Evolutionary conservation across 1,140 invertebrate genomes (phyloP), one percentile per base, ranked within the genome.

Genomic region (Drosophila guanche): DNA sequence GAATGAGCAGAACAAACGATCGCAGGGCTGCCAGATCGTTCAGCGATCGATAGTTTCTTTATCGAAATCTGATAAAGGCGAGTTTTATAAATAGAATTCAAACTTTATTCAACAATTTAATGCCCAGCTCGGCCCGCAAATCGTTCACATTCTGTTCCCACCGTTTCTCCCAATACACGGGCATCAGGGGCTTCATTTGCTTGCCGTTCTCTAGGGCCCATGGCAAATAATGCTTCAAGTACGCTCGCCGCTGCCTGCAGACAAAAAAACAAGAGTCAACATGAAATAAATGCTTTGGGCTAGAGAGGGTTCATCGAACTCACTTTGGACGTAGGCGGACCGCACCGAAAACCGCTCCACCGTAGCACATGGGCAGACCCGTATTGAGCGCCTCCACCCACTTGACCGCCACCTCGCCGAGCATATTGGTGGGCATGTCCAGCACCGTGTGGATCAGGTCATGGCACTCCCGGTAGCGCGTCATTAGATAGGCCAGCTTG

Each of bases 351-450:
- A 98, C 93, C 0, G 95, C 97, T 41, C 95, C 97, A 63, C 94
- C 94, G 50, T 97, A 93, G 89, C 97, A 98, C 97, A 99, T 98
- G 2, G 98, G 97, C 27, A 99, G 91, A 55, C 94, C 94, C 14
- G 95, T 96, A 92, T 98, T 98, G 47, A 99, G 94, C 5, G 95
- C 98, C 94, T 99, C 99, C 56, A 99, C 94, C 97, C 98, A 99
- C 92, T 99, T 99, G 4, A 99, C 96, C 5, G 96, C 95, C 14
- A 99, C 97, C 90, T 94, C 94, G 88, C 97, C 97, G 5, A 98
- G 92, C 97, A 99, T 99, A 88, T 97, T 98, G 5, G 98, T 99
- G 12, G 97, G 97, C 97, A 99, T 98, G 57, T 95, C 94, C 29
- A 99, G 93, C 5, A 97, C 92, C 0, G 98, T 95, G 92, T 99